A percentile compares a stretch with the other conserved stretches of the same genome.
Conservation (phyloP, 2,113 vertebrate species). For the Canis aureus region DNA sequence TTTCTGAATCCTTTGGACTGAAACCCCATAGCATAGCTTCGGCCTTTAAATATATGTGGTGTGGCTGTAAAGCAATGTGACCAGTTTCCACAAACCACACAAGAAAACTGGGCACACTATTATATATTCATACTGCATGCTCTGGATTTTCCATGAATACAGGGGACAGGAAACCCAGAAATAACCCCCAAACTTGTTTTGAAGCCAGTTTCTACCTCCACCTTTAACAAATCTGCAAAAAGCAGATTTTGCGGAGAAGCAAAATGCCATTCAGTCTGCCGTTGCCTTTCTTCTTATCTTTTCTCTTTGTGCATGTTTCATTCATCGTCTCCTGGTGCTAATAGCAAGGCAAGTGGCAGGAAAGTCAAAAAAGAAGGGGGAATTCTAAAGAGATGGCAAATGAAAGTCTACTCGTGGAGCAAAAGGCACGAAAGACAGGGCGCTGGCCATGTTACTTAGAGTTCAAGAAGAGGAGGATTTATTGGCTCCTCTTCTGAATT, state of each 20-base stretch:
- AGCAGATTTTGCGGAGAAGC: not conserved
- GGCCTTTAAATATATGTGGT: constrained; percentile 79
- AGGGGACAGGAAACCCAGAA: constrained; percentile 78
- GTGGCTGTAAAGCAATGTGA: constrained; percentile 73
- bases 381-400: not conserved
- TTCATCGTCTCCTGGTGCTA: constrained; percentile 15
- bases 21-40: constrained; percentile 66
- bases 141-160: constrained; percentile 75
- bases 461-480: not conserved
- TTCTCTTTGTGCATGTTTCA: not conserved
- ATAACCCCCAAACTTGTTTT: constrained; percentile 76
- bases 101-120: constrained; percentile 73
- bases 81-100: constrained; percentile 78
- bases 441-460: not conserved
- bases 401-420: not conserved
- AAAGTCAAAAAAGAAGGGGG: not conserved
- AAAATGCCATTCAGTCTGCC: not conserved
- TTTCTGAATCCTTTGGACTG: constrained; percentile 78
- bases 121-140: constrained; percentile 69
- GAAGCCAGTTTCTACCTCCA: constrained; percentile 72
- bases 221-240: constrained; percentile 59
- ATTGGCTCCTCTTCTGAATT: constrained; percentile 6
- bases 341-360: constrained; percentile 26
- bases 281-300: constrained; percentile 27
- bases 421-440: constrained; percentile 32